Conservation (phyloP, 1,140 invertebrate genomes). For the Nilaparvata lugens region DNA sequence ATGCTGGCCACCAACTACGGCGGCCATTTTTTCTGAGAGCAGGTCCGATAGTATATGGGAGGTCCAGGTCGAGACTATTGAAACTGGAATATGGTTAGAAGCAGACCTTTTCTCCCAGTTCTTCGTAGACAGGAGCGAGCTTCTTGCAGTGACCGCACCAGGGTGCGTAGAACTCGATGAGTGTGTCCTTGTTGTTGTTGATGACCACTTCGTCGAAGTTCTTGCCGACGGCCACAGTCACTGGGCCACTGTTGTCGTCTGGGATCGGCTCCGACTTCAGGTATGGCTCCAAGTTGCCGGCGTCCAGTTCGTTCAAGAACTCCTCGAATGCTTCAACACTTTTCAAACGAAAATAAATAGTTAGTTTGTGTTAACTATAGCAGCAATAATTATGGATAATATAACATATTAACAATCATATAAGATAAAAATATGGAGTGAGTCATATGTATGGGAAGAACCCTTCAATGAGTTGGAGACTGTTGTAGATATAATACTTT, state of each 20-base stretch:
- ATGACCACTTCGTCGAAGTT: constrained; percentile 95
- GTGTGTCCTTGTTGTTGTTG: constrained; percentile 84
- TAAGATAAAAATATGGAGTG: too few species aligned
- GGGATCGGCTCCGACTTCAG: constrained; percentile 94
- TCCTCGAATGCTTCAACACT: constrained; percentile 76
- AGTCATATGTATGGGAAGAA: too few species aligned
- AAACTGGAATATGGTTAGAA: too few species aligned
- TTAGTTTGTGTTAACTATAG: background rate
- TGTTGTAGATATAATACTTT: too few species aligned
- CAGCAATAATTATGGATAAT: too few species aligned
- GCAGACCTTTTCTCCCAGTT: constrained; percentile 81
- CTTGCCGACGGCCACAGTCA: constrained; percentile 89
- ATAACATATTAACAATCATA: too few species aligned
- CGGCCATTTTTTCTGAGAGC: too few species aligned
- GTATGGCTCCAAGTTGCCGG: constrained; percentile 79
- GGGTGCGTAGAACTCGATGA: constrained; percentile 97
- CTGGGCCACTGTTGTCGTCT: constrained; percentile 69
- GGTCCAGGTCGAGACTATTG: too few species aligned
- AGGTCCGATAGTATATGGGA: too few species aligned
- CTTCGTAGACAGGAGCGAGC: constrained; percentile 86
- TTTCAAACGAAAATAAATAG: constrained; percentile 28
- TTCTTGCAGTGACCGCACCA: constrained; percentile 99
- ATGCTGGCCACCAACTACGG: too few species aligned
- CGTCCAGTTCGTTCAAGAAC: constrained; percentile 82
- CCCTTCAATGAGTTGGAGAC: too few species aligned